Evolutionary conservation across 2,888 invertebrate genomes (phyloP).

Genomic region (Eristalis arbustorum): DNA sequence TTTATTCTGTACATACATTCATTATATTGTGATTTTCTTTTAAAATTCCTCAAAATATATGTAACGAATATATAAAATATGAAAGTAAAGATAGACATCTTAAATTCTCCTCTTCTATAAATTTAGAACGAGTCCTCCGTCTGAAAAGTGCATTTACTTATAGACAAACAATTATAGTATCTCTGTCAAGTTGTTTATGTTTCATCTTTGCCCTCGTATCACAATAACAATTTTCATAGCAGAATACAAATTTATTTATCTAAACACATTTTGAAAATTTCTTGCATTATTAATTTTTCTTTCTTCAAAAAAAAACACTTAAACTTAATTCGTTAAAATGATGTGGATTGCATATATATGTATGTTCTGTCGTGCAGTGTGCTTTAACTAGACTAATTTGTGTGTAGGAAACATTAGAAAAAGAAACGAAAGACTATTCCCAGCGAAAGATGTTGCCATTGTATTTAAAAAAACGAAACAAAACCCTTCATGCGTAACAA

Average conservation of each 20-base stretch:
- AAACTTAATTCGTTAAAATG: conserved; percentile 11
- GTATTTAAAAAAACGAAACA: neutral
- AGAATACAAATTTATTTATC: conserved; percentile 34
- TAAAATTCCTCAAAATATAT: conserved; percentile 2
- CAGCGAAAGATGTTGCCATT: neutral
- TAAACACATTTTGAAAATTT: neutral
- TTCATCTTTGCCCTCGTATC: conserved; percentile 29
- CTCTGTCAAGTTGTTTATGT: neutral
- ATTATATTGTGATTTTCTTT: conserved; percentile 22
- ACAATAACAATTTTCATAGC: conserved; percentile 49
- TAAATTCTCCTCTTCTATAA: conserved; percentile 6
- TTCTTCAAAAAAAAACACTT: neutral
- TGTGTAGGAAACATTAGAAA: conserved; percentile 30
- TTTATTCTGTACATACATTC: conserved; percentile 50
- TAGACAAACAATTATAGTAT: conserved; percentile 44
- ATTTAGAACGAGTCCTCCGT: conserved; percentile 34
- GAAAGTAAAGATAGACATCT: conserved; percentile 9
- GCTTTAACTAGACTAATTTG: conserved; percentile 37
- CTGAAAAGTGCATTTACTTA: neutral
- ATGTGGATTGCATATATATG: conserved; percentile 1
- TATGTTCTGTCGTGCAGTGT: conserved; percentile 9
- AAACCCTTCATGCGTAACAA: neutral
- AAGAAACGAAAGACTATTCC: conserved; percentile 13
- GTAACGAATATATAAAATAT: conserved; percentile 16
- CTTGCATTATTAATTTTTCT: neutral